phyloP scores from a whole-genome alignment of 2,113 vertebrate species.

The Hydrolagus affinis region DNA sequence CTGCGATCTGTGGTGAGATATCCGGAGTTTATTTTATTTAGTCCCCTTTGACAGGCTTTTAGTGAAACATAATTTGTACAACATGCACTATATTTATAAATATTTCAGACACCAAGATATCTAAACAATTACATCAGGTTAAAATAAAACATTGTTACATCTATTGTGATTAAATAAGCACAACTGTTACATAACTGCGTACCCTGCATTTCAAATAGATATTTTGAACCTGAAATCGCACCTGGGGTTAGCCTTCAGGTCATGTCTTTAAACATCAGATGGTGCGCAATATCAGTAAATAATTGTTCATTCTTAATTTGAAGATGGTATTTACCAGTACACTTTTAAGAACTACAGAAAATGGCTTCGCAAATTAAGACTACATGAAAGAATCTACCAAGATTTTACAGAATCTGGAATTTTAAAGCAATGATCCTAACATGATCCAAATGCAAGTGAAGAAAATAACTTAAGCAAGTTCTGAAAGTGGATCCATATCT shows the following conservation, averaged over 20 bases:
- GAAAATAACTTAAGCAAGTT: background rate
- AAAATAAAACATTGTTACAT: slow-evolving; percentile 5
- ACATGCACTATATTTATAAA: background rate
- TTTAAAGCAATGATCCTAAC: no score
- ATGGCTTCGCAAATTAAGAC: no score
- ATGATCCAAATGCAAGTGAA: slow-evolving; percentile 1
- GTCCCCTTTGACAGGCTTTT: background rate
- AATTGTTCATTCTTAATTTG: no score
- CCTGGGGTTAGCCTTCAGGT: no score
- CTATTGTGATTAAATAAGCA: background rate
- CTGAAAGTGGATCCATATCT: background rate
- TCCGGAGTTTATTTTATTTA: background rate
- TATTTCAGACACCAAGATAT: slow-evolving; percentile 18
- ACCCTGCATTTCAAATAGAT: background rate
- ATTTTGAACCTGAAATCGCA: background rate
- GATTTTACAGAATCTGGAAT: no score
- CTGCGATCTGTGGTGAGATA: background rate
- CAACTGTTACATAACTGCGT: background rate
- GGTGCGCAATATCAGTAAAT: no score
- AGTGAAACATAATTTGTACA: background rate
- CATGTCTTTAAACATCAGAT: no score
- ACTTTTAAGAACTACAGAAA: no score
- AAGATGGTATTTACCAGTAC: no score
- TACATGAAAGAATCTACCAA: no score
- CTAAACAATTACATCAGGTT: background rate